Base-by-base conservation (phyloP, 2,888 invertebrate species). In the Rhagonycha lutea region DNA sequence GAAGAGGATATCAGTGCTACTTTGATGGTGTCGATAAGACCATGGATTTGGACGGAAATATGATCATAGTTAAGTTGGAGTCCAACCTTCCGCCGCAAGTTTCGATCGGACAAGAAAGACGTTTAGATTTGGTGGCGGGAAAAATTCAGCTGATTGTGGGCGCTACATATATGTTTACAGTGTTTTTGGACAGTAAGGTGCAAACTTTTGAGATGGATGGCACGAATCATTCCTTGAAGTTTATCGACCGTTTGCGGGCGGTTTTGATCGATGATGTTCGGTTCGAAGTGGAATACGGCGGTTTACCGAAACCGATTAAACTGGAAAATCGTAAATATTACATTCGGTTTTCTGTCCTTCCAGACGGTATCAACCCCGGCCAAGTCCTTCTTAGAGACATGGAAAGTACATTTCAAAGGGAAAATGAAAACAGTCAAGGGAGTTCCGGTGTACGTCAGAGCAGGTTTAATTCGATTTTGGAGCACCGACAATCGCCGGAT, bases 61-160 rank as follows among this genome's bases (percentile, higher is more conserved):
- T 93, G n/a, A 92, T 95, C 78, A 89, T 92, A 65, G 91, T 99
- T 1, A 94, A 95, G 83, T 89, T 99, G 9, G 95, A 95, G 82
- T n/a, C n/a, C n/a, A n/a, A n/a, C n/a, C n/a, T n/a, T n/a, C 98
- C 98, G 0, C 96, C 97, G 0, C 96, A 96, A 88, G 98, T 99
- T 0, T 95, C 95, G 86, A 96, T 99, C 77, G 95, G 97, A 0
- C 92, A 92, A 47, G 89, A 88, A 1, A 92, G 93, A 81, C 90
- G 96, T 26, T 93, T 92, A 12, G 97, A 98, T 86, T 89, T 98
- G 65, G 94, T 96, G 1, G 93, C 94, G 0, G 96, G 95, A 0
- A 95, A 95, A 88, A 94, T 96, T 75, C 94, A 94, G 85, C 89
- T 96, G 76, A 94, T 96, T 72, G 92, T 96, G 5, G 94, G 96